Conservation (phyloP, 2,888 invertebrate species). For the Drosophila kanekoi region DNA sequence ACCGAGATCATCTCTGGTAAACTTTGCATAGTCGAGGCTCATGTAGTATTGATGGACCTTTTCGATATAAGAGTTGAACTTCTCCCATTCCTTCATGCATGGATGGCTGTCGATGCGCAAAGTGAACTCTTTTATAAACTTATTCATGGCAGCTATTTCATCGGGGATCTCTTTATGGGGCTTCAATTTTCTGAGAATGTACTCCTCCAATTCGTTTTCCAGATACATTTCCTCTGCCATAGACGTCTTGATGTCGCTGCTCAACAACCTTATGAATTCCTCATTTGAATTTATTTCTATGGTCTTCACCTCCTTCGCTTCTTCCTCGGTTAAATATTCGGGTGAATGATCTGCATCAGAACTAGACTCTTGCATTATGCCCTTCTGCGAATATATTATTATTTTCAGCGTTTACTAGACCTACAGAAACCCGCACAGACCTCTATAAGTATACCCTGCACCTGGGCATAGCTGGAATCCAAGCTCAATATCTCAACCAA, state of each 20-base stretch:
- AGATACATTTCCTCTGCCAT: not conserved
- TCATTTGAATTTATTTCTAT: too few relatives aligned
- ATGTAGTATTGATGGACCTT: conserved; percentile 50
- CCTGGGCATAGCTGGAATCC: not conserved
- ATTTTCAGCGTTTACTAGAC: too few relatives aligned
- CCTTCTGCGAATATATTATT: conserved; percentile 12
- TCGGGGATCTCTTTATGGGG: not conserved
- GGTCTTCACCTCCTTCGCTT: too few relatives aligned
- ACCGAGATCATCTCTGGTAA: not conserved
- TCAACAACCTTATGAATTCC: too few relatives aligned
- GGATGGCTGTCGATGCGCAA: conserved; percentile 24
- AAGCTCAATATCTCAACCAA: not conserved
- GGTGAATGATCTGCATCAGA: not conserved
- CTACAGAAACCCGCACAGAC: conserved; percentile 4
- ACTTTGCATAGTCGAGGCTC: not conserved
- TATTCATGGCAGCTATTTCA: conserved; percentile 21
- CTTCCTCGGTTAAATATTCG: not conserved
- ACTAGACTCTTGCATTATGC: not conserved
- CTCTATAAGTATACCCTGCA: conserved; percentile 8
- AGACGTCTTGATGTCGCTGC: too few relatives aligned
- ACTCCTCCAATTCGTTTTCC: not conserved
- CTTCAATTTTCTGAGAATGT: not conserved
- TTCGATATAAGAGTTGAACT: conserved; percentile 38
- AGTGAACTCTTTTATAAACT: conserved; percentile 43
- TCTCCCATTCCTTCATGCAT: conserved; percentile 39